Percentiles rank a stretch among this genome's conserved stretches.
phyloP scores from a whole-genome alignment of 2,113 vertebrate species.

The Tinamus guttatus region DNA sequence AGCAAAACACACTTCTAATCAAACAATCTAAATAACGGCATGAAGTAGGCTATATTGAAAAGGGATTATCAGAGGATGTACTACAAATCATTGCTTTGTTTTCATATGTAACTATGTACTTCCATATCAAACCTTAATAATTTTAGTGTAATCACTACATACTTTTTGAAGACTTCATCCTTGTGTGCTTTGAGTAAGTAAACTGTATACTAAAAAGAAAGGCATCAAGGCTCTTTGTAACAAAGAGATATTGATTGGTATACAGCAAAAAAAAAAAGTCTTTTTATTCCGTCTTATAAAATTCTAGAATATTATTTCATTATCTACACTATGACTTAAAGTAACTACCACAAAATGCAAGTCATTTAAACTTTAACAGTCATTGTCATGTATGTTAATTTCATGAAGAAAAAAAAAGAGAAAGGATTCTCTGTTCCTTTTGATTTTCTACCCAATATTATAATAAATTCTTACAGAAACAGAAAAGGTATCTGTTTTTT shows the following conservation, averaged over 20 bases:
- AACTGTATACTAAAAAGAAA: not conserved
- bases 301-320: not conserved
- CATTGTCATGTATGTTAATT: not conserved
- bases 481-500: not conserved
- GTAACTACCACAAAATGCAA: not conserved
- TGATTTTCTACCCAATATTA: not conserved
- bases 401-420: not conserved
- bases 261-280: rapidly evolving
- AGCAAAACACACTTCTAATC: not conserved
- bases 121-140: not conserved
- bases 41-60: rapidly evolving
- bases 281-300: not conserved
- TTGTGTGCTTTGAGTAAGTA: not conserved
- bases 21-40: not conserved
- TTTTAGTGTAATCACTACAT: not conserved
- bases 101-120: not conserved
- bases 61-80: rapidly evolving
- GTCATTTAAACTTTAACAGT: not conserved
- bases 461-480: not conserved
- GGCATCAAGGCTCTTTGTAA: not conserved
- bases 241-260: not conserved
- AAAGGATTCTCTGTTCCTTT: not conserved
- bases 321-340: not conserved
- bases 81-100: not conserved
- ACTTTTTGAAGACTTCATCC: not conserved